These are phyloP conservation scores for Phania funesta DNA, from an alignment of 2,888 invertebrate species.

Conservation along the genomic window DNA sequence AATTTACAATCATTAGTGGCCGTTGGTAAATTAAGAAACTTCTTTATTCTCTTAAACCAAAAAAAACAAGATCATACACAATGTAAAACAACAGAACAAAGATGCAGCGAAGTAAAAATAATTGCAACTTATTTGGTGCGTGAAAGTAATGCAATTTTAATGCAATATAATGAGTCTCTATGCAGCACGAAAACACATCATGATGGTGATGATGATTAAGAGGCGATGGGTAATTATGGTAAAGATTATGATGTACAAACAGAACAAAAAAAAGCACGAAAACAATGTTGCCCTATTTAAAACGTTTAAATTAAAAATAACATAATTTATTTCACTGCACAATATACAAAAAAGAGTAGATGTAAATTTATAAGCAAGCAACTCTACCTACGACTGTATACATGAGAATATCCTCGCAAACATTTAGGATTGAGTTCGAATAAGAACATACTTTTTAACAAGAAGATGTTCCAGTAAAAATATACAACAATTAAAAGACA, in stretches of 20 bases:
- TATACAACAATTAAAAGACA: no score
- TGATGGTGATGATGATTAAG: neutral
- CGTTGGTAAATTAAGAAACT: slow-evolving; percentile 34
- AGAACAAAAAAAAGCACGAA: neutral
- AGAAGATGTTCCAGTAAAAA: no score
- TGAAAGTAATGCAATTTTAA: slow-evolving; percentile 67
- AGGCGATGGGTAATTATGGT: neutral
- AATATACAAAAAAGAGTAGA: neutral
- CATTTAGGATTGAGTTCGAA: no score
- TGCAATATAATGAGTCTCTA: slow-evolving; percentile 53
- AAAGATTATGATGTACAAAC: slow-evolving; percentile 5
- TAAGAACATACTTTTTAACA: no score
- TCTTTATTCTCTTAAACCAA: slow-evolving; percentile 14
- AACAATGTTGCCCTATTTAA: slow-evolving; percentile 43
- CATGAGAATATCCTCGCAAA: neutral
- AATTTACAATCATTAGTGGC: slow-evolving; percentile 53
- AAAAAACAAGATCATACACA: neutral
- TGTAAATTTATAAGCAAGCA: neutral
- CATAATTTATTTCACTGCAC: neutral
- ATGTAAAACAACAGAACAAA: slow-evolving; percentile 28
- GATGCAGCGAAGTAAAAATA: slow-evolving; percentile 62
- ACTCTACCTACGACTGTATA: neutral
- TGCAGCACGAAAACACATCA: slow-evolving; percentile 45
- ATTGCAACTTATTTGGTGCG: slow-evolving; percentile 66
- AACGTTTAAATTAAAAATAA: slow-evolving; percentile 48